A percentile compares a stretch with the other conserved stretches of the same genome.
phyloP scores from a whole-genome alignment of 2,797 vertebrate genomes.

The Neolamprologus multifasciatus region DNA sequence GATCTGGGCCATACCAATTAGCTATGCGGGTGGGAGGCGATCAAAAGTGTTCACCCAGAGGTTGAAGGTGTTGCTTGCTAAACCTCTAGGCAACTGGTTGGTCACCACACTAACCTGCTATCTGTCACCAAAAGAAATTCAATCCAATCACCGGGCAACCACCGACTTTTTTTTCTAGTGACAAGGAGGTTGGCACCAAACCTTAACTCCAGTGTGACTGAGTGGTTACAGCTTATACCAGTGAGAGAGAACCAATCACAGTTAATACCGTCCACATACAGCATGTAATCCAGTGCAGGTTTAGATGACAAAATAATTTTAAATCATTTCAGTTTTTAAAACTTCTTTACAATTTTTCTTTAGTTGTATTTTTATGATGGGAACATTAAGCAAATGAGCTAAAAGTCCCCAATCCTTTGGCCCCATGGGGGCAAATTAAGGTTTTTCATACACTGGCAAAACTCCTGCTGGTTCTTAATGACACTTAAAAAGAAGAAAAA shows the following conservation, averaged over 20 bases:
- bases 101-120: background rate
- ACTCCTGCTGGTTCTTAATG: background rate
- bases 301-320: background rate
- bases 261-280: fast-evolving
- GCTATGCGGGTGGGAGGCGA: fast-evolving
- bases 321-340: background rate
- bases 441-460: background rate
- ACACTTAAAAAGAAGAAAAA: background rate
- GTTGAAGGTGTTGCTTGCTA: background rate
- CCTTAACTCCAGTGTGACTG: background rate
- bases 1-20: background rate
- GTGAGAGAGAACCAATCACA: background rate
- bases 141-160: background rate
- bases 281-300: background rate
- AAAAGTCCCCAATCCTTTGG: background rate
- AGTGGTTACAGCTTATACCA: background rate
- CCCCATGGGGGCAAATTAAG: background rate
- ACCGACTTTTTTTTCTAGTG: fast-evolving
- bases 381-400: background rate
- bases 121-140: background rate
- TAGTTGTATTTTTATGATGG: fast-evolving
- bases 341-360: background rate
- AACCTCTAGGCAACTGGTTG: fast-evolving
- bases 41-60: background rate
- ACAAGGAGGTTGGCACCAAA: background rate